Evolutionary conservation across 2,113 vertebrate species (phyloP).

Genomic region (Carlito syrichta): DNA sequence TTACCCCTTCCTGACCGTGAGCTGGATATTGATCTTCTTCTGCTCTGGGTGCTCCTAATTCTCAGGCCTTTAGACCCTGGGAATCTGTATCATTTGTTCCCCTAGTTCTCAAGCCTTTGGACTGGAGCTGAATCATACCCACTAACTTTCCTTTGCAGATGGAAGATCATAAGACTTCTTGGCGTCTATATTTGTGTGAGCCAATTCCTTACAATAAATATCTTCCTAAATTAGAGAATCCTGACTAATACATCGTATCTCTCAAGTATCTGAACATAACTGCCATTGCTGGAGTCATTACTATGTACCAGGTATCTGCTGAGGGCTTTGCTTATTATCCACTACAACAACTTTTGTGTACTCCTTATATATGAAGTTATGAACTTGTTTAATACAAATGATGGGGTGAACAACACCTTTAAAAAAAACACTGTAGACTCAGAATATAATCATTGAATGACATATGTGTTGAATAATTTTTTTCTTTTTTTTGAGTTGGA

Average conservation of each 20-base stretch:
- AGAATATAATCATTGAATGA: not conserved
- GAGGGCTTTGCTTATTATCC: not conserved
- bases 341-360: not conserved
- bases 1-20: not conserved
- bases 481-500: too few relatives aligned
- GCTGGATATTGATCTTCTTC: not conserved
- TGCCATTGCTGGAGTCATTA: not conserved
- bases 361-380: not conserved
- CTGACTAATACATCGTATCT: not conserved
- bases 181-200: not conserved
- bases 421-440: not conserved
- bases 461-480: too few relatives aligned
- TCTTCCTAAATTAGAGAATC: not conserved
- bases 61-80: not conserved
- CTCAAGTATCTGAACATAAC: not conserved
- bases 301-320: not conserved
- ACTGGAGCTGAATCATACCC: not conserved
- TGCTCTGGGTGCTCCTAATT: too few relatives aligned
- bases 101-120: not conserved
- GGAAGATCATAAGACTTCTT: not conserved
- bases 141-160: not conserved
- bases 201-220: not conserved
- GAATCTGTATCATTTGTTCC: not conserved
- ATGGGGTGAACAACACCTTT: not conserved
- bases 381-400: not conserved